Evolutionary conservation across 2,888 invertebrate species (phyloP), one percentile per base, ranked within the genome.

Genomic region (Biston stratarius): DNA sequence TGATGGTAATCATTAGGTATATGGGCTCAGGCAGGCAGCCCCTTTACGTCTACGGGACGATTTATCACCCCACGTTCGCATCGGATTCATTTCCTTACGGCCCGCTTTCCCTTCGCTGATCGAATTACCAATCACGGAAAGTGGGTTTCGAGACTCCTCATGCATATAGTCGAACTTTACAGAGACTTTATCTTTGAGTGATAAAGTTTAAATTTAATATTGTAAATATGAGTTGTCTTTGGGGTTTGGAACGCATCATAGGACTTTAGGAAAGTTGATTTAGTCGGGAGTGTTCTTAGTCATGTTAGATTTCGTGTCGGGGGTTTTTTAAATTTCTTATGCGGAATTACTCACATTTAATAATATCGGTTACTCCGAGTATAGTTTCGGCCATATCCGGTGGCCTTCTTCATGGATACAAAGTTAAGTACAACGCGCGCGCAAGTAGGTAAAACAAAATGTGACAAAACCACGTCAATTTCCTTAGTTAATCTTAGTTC

Each of bases 91-190:
- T 83, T 82, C 81, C 81, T 80, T 69, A 61, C 71, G 64, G 51
- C 63, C 74, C 74, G 80, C 82, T 85, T 85, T 83, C 84, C 78
- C 79, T 77, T 72, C 76, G 73, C 69, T 64, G 78, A 81, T 85
- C 82, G 84, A 82, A 85, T 86, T 80, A 83, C 83, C 82, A 83
- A 86, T 84, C 82, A 81, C 74, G 76, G 81, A 84, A 84, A 84
- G 84, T 84, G 81, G 80, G 76, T 74, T 70, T 55, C 60, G 56
- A 60, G 55, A 55, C 67, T 67, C 38, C 51, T 34, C 38, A 45
- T 51, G 59, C n/a, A 53, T 34, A 33, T 40, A 40, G 34, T 53
- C n/a, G 7, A 12, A 36, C 0, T 12, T 15, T 2, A n/a, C 8
- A 47, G 53, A 34, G 11, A 65, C 60, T 55, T 12, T 64, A 59